A percentile compares a stretch with the other conserved stretches of the same genome.
Conservation (phyloP, 2,888 invertebrate genomes). For the Xylota sylvarum region DNA sequence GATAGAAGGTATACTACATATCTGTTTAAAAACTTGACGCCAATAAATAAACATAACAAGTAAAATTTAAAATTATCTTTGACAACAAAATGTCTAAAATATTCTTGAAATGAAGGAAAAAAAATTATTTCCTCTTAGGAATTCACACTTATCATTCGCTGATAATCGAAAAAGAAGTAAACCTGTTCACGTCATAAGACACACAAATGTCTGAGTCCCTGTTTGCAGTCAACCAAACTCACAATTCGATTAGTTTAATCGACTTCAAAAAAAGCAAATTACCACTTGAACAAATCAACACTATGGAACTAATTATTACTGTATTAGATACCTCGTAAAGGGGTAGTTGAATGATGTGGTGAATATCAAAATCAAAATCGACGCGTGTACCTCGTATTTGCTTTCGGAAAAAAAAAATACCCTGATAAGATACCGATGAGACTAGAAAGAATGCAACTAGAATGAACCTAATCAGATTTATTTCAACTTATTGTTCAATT, state of each 20-base stretch:
- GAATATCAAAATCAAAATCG: slow-evolving; percentile 47
- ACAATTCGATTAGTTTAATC: slow-evolving; percentile 61
- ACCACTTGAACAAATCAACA: slow-evolving; percentile 66
- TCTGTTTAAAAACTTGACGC: slow-evolving; percentile 4
- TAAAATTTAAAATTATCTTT: slow-evolving; percentile 6
- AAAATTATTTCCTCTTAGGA: slow-evolving; percentile 21
- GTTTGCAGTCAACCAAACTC: slow-evolving; percentile 17
- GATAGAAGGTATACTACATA: background rate
- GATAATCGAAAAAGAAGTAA: slow-evolving; percentile 48
- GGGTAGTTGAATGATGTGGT: slow-evolving; percentile 27
- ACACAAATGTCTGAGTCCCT: slow-evolving; percentile 29
- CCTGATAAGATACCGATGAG: slow-evolving; percentile 55
- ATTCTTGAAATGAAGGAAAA: slow-evolving; percentile 9
- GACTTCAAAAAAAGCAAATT: slow-evolving; percentile 56
- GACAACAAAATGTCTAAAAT: slow-evolving; percentile 5
- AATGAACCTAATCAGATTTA: slow-evolving; percentile 24
- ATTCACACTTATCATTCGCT: slow-evolving; percentile 58
- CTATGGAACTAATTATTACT: slow-evolving; percentile 54
- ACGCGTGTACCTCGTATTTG: slow-evolving; percentile 39
- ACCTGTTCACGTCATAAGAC: slow-evolving; percentile 56
- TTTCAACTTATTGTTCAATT: slow-evolving; percentile 17
- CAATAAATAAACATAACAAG: background rate
- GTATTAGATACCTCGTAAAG: slow-evolving; percentile 46
- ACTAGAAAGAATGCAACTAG: slow-evolving; percentile 25
- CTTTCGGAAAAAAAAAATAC: background rate